phyloP scores from a whole-genome alignment of 64 coral and sea anemone genomes.

The Stichodactyla helianthus region DNA sequence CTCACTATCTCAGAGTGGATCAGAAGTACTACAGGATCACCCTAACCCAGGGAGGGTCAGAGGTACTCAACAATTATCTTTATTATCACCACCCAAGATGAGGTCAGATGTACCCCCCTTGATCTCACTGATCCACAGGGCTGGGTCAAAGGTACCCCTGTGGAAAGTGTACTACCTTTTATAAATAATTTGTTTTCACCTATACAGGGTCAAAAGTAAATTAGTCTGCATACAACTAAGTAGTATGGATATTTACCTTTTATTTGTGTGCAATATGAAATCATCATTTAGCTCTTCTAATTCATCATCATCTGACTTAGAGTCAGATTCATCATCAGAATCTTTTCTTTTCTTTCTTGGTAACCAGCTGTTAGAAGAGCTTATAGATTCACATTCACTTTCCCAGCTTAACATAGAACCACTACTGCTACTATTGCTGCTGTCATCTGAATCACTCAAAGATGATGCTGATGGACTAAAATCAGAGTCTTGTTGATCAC shows the following conservation, averaged over 20 bases:
- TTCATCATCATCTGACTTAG: not conserved
- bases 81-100: not conserved
- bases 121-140: not conserved
- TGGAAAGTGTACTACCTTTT: no score
- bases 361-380: not conserved
- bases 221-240: no score
- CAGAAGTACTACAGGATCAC: no score
- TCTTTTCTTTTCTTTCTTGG: not conserved
- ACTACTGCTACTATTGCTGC: not conserved
- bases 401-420: not conserved
- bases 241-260: not conserved
- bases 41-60: no score
- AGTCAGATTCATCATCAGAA: not conserved
- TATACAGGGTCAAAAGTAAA: no score
- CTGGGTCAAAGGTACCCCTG: not conserved
- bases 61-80: not conserved
- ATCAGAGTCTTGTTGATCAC: not conserved
- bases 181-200: no score
- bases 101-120: not conserved
- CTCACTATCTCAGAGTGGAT: no score
- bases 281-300: conserved; percentile 1
- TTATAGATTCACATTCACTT: not conserved
- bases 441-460: not conserved
- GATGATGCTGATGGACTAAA: not conserved
- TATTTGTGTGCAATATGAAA: not conserved